Percentiles rank a stretch among this genome's conserved stretches.
Conservation (phyloP, 2,888 invertebrate species). For the Monoplex corrugatus region DNA sequence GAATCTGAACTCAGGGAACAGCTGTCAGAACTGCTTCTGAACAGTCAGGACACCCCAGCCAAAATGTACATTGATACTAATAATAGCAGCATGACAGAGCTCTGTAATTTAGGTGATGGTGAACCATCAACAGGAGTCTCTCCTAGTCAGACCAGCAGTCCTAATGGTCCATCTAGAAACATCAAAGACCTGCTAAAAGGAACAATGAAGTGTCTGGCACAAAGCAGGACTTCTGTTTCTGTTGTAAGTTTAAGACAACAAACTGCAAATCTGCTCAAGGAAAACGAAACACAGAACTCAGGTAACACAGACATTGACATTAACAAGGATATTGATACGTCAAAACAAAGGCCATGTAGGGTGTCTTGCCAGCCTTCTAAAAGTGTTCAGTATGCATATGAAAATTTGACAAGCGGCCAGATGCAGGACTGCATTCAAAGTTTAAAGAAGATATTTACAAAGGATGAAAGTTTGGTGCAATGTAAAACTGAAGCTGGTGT, state of each 20-base stretch:
- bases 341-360: background rate
- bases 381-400: background rate
- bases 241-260: background rate
- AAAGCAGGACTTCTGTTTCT: background rate
- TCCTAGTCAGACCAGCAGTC: background rate
- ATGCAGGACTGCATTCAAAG: background rate
- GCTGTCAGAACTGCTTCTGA: conserved; percentile 3
- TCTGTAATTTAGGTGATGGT: background rate
- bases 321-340: background rate
- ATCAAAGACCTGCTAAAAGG: background rate
- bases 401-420: background rate
- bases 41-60: background rate
- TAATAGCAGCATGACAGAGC: background rate
- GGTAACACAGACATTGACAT: background rate
- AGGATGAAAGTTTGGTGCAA: background rate
- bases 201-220: background rate
- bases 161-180: background rate
- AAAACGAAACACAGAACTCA: background rate
- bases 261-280: background rate
- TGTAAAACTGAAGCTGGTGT: background rate
- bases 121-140: background rate
- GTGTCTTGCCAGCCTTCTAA: background rate
- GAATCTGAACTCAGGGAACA: conserved; percentile 8
- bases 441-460: background rate
- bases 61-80: background rate